A percentile compares a stretch with the other conserved stretches of the same genome.
Conservation (phyloP, 2,888 invertebrate genomes). For the Ecdyonurus torrentis region DNA sequence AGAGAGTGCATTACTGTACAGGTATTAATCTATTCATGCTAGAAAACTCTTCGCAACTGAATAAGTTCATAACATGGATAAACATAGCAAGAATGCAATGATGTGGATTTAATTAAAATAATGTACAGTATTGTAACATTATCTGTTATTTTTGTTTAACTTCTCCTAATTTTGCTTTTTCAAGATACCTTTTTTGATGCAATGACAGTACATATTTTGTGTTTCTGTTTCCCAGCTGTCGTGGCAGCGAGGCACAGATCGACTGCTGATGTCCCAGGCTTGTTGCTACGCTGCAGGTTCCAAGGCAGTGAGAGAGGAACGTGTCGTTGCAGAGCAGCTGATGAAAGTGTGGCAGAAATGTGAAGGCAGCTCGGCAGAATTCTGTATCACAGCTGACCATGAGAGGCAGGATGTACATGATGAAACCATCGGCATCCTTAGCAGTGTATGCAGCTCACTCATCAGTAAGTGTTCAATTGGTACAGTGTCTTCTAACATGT, state of each 20-base stretch:
- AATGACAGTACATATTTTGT: too few relatives aligned
- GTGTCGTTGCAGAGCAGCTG: neutral
- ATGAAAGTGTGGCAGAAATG: neutral
- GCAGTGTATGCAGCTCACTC: neutral
- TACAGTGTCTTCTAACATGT: too few relatives aligned
- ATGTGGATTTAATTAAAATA: too few relatives aligned
- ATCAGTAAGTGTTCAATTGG: neutral
- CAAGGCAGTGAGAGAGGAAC: conserved; percentile 30
- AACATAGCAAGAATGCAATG: too few relatives aligned
- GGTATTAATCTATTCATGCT: too few relatives aligned
- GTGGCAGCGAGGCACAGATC: neutral
- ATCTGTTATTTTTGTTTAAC: too few relatives aligned
- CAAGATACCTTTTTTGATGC: too few relatives aligned
- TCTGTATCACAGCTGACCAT: neutral
- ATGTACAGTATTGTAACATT: too few relatives aligned
- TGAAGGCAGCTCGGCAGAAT: neutral
- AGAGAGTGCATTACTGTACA: too few relatives aligned
- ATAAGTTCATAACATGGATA: too few relatives aligned
- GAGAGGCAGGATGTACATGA: neutral
- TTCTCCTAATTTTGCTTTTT: too few relatives aligned
- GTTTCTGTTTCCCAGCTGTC: neutral
- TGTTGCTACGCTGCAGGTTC: conserved; percentile 9
- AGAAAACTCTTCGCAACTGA: too few relatives aligned
- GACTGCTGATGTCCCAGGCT: neutral
- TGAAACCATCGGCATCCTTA: neutral